A percentile compares a stretch with the other conserved stretches of the same genome.
Conservation (phyloP, 2,888 invertebrate species). For the Eustalomyia histrio region DNA sequence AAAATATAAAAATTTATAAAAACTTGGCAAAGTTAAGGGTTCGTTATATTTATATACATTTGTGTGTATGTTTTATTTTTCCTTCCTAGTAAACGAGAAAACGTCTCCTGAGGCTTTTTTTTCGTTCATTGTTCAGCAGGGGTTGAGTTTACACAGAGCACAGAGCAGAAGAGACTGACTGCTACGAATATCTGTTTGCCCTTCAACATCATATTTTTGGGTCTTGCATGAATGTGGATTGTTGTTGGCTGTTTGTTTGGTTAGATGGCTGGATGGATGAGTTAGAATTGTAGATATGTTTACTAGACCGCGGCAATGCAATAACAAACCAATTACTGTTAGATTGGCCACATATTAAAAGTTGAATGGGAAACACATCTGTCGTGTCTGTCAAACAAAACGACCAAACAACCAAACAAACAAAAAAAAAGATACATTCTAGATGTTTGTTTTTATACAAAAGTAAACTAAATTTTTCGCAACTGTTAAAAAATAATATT, state of each 20-base stretch:
- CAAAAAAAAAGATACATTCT: conserved; percentile 43
- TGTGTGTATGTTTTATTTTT: conserved; percentile 48
- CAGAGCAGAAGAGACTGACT: conserved; percentile 23
- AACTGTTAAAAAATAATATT: conserved; percentile 66
- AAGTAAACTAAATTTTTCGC: conserved; percentile 65
- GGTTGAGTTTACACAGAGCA: conserved; percentile 48
- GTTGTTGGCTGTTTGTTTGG: conserved; percentile 14
- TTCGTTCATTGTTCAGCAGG: conserved; percentile 60
- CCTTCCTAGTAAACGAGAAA: conserved; percentile 66
- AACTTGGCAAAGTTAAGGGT: conserved; percentile 65
- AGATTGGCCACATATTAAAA: conserved; percentile 80
- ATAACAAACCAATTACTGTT: conserved; percentile 79
- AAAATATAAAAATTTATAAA: conserved; percentile 50
- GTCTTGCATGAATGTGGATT: conserved; percentile 35
- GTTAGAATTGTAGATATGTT: conserved; percentile 57
- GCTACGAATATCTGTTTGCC: conserved; percentile 20
- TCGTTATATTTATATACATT: conserved; percentile 34
- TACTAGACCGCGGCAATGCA: conserved; percentile 68
- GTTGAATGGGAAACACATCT: conserved; percentile 80
- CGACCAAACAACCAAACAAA: conserved; percentile 12
- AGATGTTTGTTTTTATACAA: conserved; percentile 55
- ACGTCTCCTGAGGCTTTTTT: conserved; percentile 73
- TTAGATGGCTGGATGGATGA: conserved; percentile 23
- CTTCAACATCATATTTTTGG: conserved; percentile 34
- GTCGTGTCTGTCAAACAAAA: conserved; percentile 73